phyloP scores from a whole-genome alignment of 64 coral and sea anemone genomes.

The Montipora cactus region DNA sequence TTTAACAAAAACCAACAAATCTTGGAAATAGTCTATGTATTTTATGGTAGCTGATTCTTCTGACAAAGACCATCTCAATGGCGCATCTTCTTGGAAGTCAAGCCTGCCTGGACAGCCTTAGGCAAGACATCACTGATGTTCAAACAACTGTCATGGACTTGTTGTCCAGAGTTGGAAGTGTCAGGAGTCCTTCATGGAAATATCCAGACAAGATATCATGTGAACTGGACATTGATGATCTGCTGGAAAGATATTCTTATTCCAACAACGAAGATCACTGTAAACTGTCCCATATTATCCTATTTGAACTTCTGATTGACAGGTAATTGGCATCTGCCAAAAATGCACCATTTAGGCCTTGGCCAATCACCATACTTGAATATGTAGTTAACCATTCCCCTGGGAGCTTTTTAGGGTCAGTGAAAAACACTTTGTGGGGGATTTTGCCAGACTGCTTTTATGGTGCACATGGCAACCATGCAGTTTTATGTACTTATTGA shows the following conservation, averaged over 20 bases:
- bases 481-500: too few species aligned
- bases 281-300: constrained; percentile 96
- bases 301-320: constrained; percentile 99
- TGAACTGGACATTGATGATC: constrained; percentile 92
- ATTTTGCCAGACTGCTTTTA: too few species aligned
- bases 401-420: too few species aligned
- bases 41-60: neutral
- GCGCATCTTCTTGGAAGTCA: constrained; percentile 90
- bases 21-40: neutral
- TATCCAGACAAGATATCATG: constrained; percentile 96
- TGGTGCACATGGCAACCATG: too few species aligned
- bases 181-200: constrained; percentile 96
- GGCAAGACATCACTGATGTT: constrained; percentile 81
- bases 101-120: constrained; percentile 89
- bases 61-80: constrained; percentile 36
- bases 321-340: constrained; percentile 57
- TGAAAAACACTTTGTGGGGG: too few species aligned
- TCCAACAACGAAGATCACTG: constrained; percentile 93
- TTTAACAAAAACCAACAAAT: neutral
- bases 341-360: neutral
- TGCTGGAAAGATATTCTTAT: constrained; percentile 87
- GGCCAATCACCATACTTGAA: too few species aligned
- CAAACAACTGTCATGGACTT: constrained; percentile 84
- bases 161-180: constrained; percentile 82
- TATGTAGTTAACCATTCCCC: too few species aligned